Conservation (phyloP, 2,888 invertebrate species). For the Melanchra persicariae region DNA sequence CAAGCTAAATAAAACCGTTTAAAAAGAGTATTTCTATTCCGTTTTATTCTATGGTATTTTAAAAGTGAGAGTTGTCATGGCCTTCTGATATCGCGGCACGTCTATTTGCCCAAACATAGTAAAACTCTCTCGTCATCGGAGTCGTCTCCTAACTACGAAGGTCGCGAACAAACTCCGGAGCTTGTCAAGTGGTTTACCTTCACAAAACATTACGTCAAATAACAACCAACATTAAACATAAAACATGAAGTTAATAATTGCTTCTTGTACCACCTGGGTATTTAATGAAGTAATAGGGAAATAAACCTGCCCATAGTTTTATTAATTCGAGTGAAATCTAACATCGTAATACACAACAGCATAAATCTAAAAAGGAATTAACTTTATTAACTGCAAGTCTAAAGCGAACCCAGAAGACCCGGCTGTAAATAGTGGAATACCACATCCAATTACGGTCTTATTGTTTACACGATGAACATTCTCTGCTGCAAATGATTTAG, state of each 20-base stretch:
- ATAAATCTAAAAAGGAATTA: constrained; percentile 48
- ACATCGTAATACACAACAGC: constrained; percentile 20
- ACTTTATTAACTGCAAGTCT: constrained; percentile 18
- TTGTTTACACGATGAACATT: constrained; percentile 27
- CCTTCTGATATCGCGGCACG: not conserved
- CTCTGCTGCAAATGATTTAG: constrained; percentile 14
- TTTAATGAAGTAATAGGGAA: constrained; percentile 34
- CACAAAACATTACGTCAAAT: constrained; percentile 1
- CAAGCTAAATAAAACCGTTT: too few species aligned
- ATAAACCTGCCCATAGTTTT: constrained; percentile 20
- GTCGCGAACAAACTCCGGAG: not conserved
- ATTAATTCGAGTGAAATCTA: constrained; percentile 48
- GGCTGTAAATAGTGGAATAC: constrained; percentile 33
- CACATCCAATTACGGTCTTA: constrained; percentile 37
- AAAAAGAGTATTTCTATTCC: too few species aligned
- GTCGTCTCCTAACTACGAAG: constrained; percentile 4
- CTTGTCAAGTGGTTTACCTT: constrained; percentile 29
- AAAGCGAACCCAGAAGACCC: not conserved
- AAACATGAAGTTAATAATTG: constrained; percentile 31
- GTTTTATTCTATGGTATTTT: not conserved
- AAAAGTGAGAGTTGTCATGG: not conserved
- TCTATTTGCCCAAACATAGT: constrained; percentile 1
- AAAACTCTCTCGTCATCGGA: not conserved
- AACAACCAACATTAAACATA: constrained; percentile 9
- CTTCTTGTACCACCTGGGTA: constrained; percentile 12